Percentiles rank a stretch among this genome's conserved stretches.
Conservation (phyloP, 2,113 vertebrate species). For the Acanthisitta chloris region DNA sequence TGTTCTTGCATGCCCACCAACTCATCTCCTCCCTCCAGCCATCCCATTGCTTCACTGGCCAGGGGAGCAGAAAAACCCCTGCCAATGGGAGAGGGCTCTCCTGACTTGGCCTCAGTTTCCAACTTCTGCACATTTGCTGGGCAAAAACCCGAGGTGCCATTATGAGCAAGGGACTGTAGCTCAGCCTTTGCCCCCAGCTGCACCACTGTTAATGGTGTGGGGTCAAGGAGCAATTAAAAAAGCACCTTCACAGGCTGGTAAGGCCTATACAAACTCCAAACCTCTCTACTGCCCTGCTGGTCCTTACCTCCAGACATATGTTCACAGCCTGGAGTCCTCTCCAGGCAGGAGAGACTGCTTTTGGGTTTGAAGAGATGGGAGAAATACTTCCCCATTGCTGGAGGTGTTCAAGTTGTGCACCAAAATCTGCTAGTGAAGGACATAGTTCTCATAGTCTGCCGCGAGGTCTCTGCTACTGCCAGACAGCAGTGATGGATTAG, state of each 20-base stretch:
- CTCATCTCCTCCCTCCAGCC: not conserved
- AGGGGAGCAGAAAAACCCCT: not conserved
- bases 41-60: not conserved
- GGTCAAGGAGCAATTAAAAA: not conserved
- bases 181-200: not conserved
- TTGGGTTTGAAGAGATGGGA: not conserved
- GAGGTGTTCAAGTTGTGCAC: not conserved
- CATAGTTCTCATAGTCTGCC: not conserved
- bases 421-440: not conserved
- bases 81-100: slow-evolving; percentile 2
- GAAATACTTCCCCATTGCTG: not conserved
- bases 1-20: not conserved
- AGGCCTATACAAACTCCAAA: not conserved
- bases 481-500: not conserved
- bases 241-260: not conserved
- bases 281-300: not conserved
- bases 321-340: not conserved
- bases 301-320: accelerated
- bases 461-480: not conserved
- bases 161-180: not conserved
- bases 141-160: not conserved
- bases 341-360: not conserved
- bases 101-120: slow-evolving; percentile 47
- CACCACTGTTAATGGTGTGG: not conserved
- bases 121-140: accelerated